Base-by-base conservation (phyloP, 2,888 invertebrate species). In the Andrena hattorfiana region DNA sequence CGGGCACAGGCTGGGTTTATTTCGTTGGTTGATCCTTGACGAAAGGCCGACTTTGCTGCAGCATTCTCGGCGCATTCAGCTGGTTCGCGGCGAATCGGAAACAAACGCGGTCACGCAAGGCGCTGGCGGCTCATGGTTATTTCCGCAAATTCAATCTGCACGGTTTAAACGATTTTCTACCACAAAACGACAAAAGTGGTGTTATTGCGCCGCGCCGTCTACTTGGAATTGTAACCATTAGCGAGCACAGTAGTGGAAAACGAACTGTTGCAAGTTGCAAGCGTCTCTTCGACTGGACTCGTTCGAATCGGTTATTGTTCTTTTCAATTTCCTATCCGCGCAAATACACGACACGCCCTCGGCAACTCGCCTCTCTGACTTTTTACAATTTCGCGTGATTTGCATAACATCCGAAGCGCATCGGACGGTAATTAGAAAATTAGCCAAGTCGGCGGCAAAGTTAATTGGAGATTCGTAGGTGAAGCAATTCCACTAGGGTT, bases 381-480 rank as follows among this genome's bases (percentile, higher is more conserved):
- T 26, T 23, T 56, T 23, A 2, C 23, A 20, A 26, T 23, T 56
- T 1, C 23, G 4, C 8, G 20, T 1, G 20, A 20, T 56, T 56
- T 23, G 23, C 10, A 56, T 56, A 20, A 23, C 56, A 10, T 26
- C 23, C 5, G 56, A 56, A 23, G 23, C 23, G 23, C 20, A 56
- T 56, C 23, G 56, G 26, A 5, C 4, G 23, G 23, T 23, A 56
- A 23, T 10, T 26, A 56, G 5, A 51, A 26, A 60, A 60, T 60
- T 60, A 59, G n/a, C 48, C 13, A 8, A 26, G 69, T 60, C 49
- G 1, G 35, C 32, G 60, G 62, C 49, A 30, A 42, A 62, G 69
- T 2, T 54, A 23, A 42, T 51, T 62, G 60, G 20, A 20, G 30
- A 30, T n/a, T 60, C 60, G 28, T 2, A 54, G 42, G n/a, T 6